Base-by-base conservation (phyloP, 1,140 invertebrate genomes). In the Babylonia areolata region DNA sequence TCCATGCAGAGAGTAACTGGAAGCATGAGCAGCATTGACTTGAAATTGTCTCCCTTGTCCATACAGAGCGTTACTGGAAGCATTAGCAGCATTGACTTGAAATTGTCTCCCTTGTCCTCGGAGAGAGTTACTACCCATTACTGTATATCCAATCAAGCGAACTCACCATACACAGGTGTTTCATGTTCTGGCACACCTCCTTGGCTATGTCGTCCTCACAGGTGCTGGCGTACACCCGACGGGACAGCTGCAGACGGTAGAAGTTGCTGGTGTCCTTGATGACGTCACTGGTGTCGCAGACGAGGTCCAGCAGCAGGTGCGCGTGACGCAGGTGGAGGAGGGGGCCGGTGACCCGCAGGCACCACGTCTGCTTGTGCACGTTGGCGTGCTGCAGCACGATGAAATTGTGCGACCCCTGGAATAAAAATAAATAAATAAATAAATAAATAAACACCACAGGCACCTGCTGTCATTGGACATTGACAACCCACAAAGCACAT, bases 201-300 rank as follows among this genome's bases (percentile, higher is more conserved):
- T 54, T 86, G 39, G 88, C 86, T 0, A 90, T 73, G 12, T 89
- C 89, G 51, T 91, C 90, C n/a, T 87, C 88, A 75, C 91, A 91
- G 1, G 86, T 89, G 77, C 90, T 91, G 51, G 88, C 90, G 28
- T 89, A 88, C 17, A 90, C 87, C 1, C 82, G 85, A n/a, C 88
- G 88, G 5, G 73, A 86, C 28, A 91, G 78, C 73, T 78, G 46
- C 58, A 91, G 69, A 33, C 82, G 80, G 31, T 64, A 75, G 84
- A 87, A 92, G 79, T 89, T 89, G 23, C 39, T 11, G 1, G 87
- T 89, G 46, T 88, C 85, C 15, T 73, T 69, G 20, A 89, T 88
- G 35, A 77, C 69, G n/a, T 85, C 84, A 3, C 79, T 75, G 15
- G 90, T 84, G 80, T 91, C 90, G 82, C 91, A 92, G 20, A 90